Percentiles rank a stretch among this genome's conserved stretches.
phyloP scores from a whole-genome alignment of 2,888 invertebrate species.

The Platypus cylindrus region DNA sequence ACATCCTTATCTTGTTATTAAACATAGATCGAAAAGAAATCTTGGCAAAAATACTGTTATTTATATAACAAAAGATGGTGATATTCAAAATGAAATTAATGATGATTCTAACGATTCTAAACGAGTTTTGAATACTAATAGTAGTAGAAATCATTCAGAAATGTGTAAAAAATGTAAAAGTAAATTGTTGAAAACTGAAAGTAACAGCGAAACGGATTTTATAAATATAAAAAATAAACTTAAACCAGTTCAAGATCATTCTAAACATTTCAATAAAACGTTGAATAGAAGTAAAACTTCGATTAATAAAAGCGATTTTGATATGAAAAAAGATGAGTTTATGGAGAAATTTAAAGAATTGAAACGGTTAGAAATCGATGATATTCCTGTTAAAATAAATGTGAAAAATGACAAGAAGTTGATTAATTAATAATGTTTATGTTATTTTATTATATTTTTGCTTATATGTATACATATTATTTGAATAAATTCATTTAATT shows the following conservation, averaged over 20 bases:
- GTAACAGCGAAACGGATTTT: conserved; percentile 23
- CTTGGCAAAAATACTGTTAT: conserved; percentile 17
- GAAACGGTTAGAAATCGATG: conserved; percentile 17
- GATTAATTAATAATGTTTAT: background rate
- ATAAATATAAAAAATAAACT: conserved; percentile 15
- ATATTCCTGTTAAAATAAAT: conserved; percentile 24
- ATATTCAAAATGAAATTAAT: conserved; percentile 11
- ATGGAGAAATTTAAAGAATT: conserved; percentile 11
- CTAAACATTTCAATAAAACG: conserved; percentile 16
- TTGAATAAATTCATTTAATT: too few species aligned
- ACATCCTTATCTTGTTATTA: conserved; percentile 19
- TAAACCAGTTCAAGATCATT: conserved; percentile 21
- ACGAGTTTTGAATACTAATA: conserved; percentile 4
- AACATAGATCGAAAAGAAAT: conserved; percentile 17
- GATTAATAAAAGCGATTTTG: conserved; percentile 11
- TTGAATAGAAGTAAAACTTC: conserved; percentile 18
- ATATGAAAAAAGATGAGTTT: conserved; percentile 12
- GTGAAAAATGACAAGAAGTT: conserved; percentile 18
- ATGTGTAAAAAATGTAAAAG: conserved; percentile 17
- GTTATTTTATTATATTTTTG: too few species aligned
- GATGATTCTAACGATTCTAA: background rate
- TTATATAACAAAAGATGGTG: conserved; percentile 18
- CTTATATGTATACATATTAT: too few species aligned
- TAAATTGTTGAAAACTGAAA: conserved; percentile 14
- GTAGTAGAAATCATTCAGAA: conserved; percentile 13